phyloP scores from a whole-genome alignment of 2,113 vertebrate genomes.

The Cairina moschata region DNA sequence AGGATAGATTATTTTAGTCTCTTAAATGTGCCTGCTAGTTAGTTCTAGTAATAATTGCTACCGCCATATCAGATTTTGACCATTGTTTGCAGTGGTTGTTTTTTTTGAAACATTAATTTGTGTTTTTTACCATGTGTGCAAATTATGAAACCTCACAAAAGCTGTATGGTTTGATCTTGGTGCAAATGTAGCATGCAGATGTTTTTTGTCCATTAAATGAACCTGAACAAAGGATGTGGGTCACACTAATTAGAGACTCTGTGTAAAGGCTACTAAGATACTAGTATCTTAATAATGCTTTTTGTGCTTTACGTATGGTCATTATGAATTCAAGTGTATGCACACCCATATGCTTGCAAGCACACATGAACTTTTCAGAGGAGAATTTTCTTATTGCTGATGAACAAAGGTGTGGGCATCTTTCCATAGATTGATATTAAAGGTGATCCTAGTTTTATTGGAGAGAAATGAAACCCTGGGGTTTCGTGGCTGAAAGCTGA shows the following conservation, averaged over 20 bases:
- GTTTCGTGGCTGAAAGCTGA: background rate
- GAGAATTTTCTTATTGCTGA: background rate
- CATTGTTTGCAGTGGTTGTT: background rate
- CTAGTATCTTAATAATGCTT: background rate
- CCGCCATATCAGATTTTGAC: background rate
- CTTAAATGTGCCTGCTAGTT: background rate
- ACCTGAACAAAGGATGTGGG: background rate
- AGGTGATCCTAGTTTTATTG: background rate
- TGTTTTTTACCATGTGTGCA: background rate
- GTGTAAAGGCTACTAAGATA: background rate
- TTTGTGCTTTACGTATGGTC: background rate
- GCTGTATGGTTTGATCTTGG: background rate
- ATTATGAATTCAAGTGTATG: background rate
- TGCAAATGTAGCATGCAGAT: background rate
- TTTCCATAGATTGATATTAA: background rate
- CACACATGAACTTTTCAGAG: background rate
- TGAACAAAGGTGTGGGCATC: too few relatives aligned
- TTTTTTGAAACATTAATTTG: background rate
- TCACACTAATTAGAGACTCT: background rate
- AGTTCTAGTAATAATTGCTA: background rate
- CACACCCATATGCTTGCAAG: background rate
- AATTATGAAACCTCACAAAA: background rate
- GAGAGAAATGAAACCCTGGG: background rate
- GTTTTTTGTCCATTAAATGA: background rate
- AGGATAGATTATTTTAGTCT: background rate